Evolutionary conservation across 2,888 invertebrate species (phyloP), one percentile per base, ranked within the genome.

Genomic region (Pandemis heparana): DNA sequence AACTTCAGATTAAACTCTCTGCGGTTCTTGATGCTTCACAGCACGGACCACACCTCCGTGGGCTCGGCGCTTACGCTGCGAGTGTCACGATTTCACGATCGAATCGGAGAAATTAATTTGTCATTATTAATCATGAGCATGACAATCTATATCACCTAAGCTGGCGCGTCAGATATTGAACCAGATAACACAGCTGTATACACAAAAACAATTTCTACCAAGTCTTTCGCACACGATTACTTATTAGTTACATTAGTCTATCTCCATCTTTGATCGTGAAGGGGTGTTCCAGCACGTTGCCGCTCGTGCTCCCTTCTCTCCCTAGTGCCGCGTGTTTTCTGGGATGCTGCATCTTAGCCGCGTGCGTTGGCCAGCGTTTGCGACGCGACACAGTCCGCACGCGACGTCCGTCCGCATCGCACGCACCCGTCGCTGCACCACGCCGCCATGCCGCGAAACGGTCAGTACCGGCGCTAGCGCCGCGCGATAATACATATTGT

Each of bases 371-470:
- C 43, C 53, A 41, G 48, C 41, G 72, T 43, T n/a, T 14, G 0
- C 8, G 10, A 32, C 43, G 16, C 62, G 18, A 8, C 62, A 59
- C 74, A 74, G 74, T 74, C 65, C 65, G 65, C 74, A 14, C 38
- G 53, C 65, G 65, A 43, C 48, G 23, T 38, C 61, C 74, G 46
- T 14, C 61, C 65, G 65, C 70, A 59, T 7, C 74, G 41, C 73
- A 60, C 68, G 64, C 16, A n/a, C 48, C 48, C 46, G 9, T 6
- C n/a, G n/a, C 65, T 9, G n/a, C 41, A 9, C 66, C 16, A 0
- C 65, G 38, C 18, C 61, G 18, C 18, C 61, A 75, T 75, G 75
- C 75, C 75, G 66, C 75, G 62, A 53, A 16, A 71, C 75, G 75
- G 75, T 75, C 59, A 71, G 75, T 75, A 51, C 43, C 51, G 59